These are phyloP conservation scores for Gymnocheta viridis DNA, from an alignment of 2,888 invertebrate genomes.

Conservation along the genomic window DNA sequence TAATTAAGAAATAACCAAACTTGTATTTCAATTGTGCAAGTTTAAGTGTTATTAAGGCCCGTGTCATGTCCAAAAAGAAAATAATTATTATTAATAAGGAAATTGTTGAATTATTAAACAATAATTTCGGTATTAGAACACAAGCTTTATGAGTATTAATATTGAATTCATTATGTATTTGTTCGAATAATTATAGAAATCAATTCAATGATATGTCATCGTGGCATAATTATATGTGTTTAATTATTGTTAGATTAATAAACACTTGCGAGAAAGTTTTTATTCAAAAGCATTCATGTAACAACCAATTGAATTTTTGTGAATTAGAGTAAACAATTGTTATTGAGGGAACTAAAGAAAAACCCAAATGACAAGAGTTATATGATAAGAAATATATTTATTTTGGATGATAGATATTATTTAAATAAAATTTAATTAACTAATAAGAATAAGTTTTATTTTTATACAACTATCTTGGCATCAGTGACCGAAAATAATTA, in stretches of 20 bases:
- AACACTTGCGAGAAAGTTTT: too few relatives aligned
- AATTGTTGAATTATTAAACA: constrained; percentile 13
- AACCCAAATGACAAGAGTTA: too few relatives aligned
- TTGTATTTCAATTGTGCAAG: background rate
- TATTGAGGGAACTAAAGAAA: too few relatives aligned
- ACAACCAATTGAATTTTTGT: too few relatives aligned
- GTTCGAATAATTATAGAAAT: background rate
- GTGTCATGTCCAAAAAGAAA: background rate
- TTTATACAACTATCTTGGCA: too few relatives aligned
- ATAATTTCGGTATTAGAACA: background rate
- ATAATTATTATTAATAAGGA: constrained; percentile 4
- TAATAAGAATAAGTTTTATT: too few relatives aligned
- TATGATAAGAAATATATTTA: too few relatives aligned
- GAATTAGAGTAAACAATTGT: too few relatives aligned
- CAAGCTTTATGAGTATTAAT: background rate
- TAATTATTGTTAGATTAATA: background rate
- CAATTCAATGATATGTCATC: constrained; percentile 13
- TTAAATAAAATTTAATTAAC: too few relatives aligned
- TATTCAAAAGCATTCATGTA: too few relatives aligned
- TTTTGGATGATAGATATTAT: too few relatives aligned
- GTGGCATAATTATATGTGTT: background rate
- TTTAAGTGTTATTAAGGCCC: constrained; percentile 5
- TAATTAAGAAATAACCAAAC: constrained; percentile 30
- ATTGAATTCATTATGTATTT: background rate
- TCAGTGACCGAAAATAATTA: too few relatives aligned